A percentile compares a stretch with the other conserved stretches of the same genome.
Conservation (phyloP, 2,113 vertebrate genomes). For the Gymnarchus niloticus region DNA sequence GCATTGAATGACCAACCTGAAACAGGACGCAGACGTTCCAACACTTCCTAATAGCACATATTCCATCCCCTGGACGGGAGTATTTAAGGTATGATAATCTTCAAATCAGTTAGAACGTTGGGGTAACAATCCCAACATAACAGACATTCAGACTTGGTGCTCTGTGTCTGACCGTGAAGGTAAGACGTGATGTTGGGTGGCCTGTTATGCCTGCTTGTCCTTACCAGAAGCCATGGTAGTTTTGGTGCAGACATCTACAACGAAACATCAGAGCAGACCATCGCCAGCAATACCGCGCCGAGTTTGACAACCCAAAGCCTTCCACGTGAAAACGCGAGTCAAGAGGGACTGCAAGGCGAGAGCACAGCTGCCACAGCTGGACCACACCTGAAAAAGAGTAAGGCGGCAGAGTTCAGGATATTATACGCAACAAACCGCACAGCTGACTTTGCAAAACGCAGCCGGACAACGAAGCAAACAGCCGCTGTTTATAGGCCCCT, state of each 20-base stretch:
- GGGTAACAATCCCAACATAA: background rate
- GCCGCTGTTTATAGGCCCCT: background rate
- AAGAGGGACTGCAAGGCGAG: background rate
- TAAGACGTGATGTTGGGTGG: background rate
- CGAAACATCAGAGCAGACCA: background rate
- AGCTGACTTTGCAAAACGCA: background rate
- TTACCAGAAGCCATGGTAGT: background rate
- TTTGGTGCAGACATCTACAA: background rate
- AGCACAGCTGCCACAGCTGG: background rate
- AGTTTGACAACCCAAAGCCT: background rate
- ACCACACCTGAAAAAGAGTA: background rate
- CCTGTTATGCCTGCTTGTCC: background rate
- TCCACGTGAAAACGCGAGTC: background rate
- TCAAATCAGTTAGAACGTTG: background rate
- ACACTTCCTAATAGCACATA: background rate
- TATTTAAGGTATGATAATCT: background rate
- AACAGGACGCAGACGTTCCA: slow-evolving; percentile 12
- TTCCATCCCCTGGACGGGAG: background rate
- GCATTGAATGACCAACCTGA: background rate
- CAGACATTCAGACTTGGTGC: background rate
- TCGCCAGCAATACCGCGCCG: background rate
- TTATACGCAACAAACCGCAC: slow-evolving; percentile 10
- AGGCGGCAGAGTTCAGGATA: background rate
- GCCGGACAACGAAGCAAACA: background rate
- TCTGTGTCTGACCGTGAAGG: background rate